Evolutionary conservation across 2,113 vertebrate genomes (phyloP), one percentile per base, ranked within the genome.

Genomic region (Podarcis cretensis): DNA sequence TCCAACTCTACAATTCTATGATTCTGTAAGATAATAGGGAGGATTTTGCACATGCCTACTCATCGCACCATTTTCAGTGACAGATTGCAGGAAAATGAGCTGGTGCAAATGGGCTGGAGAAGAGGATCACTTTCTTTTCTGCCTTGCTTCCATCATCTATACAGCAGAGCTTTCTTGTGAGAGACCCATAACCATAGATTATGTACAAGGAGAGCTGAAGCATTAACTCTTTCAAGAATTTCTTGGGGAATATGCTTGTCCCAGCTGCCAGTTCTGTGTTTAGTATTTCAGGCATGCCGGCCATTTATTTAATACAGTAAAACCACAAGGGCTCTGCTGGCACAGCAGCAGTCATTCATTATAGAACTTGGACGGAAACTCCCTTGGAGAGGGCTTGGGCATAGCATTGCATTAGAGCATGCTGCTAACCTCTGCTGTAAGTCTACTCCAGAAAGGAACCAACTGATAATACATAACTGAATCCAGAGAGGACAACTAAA

Each of bases 361-460:
- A 85, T 89, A 85, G 59, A 75, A 43, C 84, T 86, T 82, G 84
- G 59, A 86, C 54, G 82, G 84, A 89, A 81, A 81, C 27, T 48
- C 66, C 68, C 86, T 87, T 81, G 66, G 68, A 73, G 27, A 48
- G 6, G 43, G 40, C 73, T 87, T 37, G 32, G 73, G 25, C 68
- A 69, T 57, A 59, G n/a, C 54, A n/a, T 30, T 32, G 35, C 27
- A n/a, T 57, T 32, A 85, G 48, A 89, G 16, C 73, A 83, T 32
- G 73, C 71, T 30, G 73, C 57, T 83, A 43, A 71, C 63, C 63
- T 83, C 43, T 78, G 27, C 73, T 86, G 63, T 32, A 63, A 59
- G 35, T 37, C 43, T 71, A 3, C n/a, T 57, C 30, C 66, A 48
- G 68, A 80, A 73, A 66, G 66, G 25, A 37, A 40, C 32, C 18